Evolutionary conservation across 1,140 invertebrate species (phyloP), one percentile per base, ranked within the genome.

Genomic region (Nasonia giraulti): DNA sequence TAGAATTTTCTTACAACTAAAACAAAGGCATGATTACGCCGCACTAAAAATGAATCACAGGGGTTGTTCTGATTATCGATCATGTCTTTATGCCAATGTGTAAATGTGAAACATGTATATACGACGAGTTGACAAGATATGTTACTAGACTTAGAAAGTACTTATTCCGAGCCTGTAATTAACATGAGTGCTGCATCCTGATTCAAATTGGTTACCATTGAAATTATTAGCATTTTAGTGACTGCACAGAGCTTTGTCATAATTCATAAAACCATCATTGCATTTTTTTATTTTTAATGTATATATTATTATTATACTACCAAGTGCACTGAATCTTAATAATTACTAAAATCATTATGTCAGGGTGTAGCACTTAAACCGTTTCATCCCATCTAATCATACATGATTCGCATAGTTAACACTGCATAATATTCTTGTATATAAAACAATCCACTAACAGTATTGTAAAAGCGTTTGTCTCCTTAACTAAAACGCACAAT

Each of bases 51-150:
- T 62, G 33, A 77, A 47, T 76, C 50, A 66, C 75, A 85, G 83
- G 68, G 55, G 7, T 85, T 85, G 73, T 81, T 74, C 79, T 40
- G 47, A 76, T 81, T 76, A 82, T 84, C 68, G 71, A 85, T 31
- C 66, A 14, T 55, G 50, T 33, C 47, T 23, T 31, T 20, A 27
- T 7, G 4, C 5, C n/a, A 71, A 71, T n/a, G 33, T 79, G 66
- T 31, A 80, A 73, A 80, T 73, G 78, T 80, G 62, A 80, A 80
- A 69, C 78, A 50, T 44, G 78, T 33, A 50, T 44, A 14, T 50
- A 55, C 2, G 44, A 44, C 71, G 47, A 23, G 47, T 40, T 11
- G 7, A 79, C 1, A 66, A 40, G n/a, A 27, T 44, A 12, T 66
- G 8, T 37, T 66, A 31, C 4, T 66, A 79, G 23, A 23, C 23